Evolutionary conservation across 1,140 invertebrate species (phyloP).

Genomic region (Hormaphis cornu): DNA sequence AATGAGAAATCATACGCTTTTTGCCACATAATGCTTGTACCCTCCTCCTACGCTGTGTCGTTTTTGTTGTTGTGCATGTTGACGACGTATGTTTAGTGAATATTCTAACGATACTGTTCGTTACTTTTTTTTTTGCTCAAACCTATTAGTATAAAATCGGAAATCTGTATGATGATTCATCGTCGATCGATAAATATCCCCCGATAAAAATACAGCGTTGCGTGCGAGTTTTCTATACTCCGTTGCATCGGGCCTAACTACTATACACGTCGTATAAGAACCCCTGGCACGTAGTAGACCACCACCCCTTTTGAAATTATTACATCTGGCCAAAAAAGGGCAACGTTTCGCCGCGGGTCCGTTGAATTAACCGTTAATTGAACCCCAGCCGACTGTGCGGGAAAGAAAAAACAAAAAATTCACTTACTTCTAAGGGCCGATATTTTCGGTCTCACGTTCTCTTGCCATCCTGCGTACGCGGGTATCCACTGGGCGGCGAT

Average conservation of each 20-base stretch:
- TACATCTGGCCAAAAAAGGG: not conserved
- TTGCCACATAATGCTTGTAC: no score
- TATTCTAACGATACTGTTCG: no score
- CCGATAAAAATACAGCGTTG: not conserved
- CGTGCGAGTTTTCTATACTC: not conserved
- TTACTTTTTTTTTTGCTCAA: no score
- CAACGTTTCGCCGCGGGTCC: not conserved
- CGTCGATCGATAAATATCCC: conserved; percentile 1
- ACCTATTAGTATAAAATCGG: no score
- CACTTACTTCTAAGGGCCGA: conserved; percentile 24
- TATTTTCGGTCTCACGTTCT: conserved; percentile 27
- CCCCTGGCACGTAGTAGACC: not conserved
- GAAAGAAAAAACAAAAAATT: not conserved
- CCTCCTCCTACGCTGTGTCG: no score
- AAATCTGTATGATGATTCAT: conserved; percentile 6
- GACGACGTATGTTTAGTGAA: no score
- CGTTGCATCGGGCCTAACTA: no score
- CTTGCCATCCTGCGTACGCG: conserved; percentile 13
- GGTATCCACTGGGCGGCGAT: not conserved
- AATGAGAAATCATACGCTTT: no score
- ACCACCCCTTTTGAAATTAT: conserved; percentile 1
- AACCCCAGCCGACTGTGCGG: not conserved
- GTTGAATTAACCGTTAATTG: conserved; percentile 14
- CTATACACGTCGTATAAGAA: not conserved
- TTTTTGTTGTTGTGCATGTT: no score